These are phyloP conservation scores for Silurus lanzhouensis DNA, from an alignment of 2,797 vertebrate species.

Conservation along the genomic window DNA sequence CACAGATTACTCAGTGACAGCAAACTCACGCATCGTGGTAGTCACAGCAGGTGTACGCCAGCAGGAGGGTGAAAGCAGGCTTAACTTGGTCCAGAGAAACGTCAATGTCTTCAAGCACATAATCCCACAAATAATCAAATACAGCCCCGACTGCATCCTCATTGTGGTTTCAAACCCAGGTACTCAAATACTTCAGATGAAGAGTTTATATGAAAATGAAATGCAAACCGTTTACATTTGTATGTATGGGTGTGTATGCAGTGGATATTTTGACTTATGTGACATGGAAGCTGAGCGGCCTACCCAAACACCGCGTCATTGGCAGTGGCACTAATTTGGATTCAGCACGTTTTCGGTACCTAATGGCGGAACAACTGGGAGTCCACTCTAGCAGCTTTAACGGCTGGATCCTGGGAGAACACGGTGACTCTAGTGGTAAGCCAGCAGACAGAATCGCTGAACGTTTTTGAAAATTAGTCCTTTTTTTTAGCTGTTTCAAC, in stretches of 20 bases:
- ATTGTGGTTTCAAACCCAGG: conserved; percentile 97
- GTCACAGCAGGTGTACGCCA: conserved; percentile 93
- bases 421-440: conserved; percentile 94
- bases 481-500: neutral
- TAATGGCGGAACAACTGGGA: conserved; percentile 89
- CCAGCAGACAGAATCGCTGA: neutral
- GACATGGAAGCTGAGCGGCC: conserved; percentile 96
- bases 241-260: conserved; percentile 55
- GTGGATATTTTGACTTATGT: conserved; percentile 96
- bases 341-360: conserved; percentile 90
- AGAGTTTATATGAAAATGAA: neutral
- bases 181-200: conserved; percentile 53
- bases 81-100: conserved; percentile 95
- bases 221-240: neutral
- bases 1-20: conserved; percentile 89
- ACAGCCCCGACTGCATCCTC: conserved; percentile 90
- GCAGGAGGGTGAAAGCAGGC: conserved; percentile 93
- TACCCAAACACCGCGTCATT: conserved; percentile 92
- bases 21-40: conserved; percentile 91
- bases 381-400: conserved; percentile 90
- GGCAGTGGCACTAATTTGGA: conserved; percentile 97
- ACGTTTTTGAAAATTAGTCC: neutral
- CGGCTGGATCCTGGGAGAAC: conserved; percentile 94
- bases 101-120: conserved; percentile 94
- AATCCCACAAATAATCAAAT: conserved; percentile 88